These are phyloP conservation scores for Proctacanthus coquilletti DNA, from an alignment of 1,140 invertebrate species.

Conservation along the genomic window DNA sequence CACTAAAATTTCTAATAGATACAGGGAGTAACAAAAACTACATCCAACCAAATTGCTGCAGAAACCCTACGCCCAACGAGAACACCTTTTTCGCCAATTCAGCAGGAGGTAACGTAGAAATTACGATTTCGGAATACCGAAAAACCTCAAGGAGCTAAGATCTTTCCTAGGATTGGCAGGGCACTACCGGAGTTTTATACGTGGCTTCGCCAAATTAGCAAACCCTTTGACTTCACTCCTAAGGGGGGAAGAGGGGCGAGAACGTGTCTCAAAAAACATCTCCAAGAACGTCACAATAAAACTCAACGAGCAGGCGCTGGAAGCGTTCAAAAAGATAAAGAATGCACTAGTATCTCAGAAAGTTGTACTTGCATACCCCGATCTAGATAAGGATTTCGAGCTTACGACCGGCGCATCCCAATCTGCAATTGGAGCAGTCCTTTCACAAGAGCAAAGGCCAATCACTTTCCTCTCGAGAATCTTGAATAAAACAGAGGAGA, in stretches of 20 bases:
- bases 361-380: conserved; percentile 21
- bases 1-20: conserved; percentile 7
- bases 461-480: conserved; percentile 12
- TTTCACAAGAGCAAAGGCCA: conserved; percentile 16
- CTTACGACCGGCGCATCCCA: conserved; percentile 16
- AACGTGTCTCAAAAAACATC: not conserved
- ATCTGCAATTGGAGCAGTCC: conserved; percentile 16
- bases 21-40: conserved; percentile 8
- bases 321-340: conserved; percentile 27
- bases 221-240: conserved; percentile 4
- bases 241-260: conserved; percentile 7
- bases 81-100: conserved; percentile 5
- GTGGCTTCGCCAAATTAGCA: not conserved
- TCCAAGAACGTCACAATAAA: conserved; percentile 3
- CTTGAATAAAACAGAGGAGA: conserved; percentile 22
- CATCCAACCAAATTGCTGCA: conserved; percentile 3
- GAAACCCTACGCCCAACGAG: conserved; percentile 4
- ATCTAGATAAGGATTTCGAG: conserved; percentile 16
- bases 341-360: conserved; percentile 18
- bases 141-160: conserved; percentile 6
- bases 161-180: conserved; percentile 4
- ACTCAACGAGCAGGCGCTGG: conserved; percentile 9
- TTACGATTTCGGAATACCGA: conserved; percentile 7
- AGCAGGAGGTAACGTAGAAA: conserved; percentile 3
- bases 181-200: conserved; percentile 3